Base-by-base conservation (phyloP, 2,797 vertebrate species). In the Falco novaeseelandiae region DNA sequence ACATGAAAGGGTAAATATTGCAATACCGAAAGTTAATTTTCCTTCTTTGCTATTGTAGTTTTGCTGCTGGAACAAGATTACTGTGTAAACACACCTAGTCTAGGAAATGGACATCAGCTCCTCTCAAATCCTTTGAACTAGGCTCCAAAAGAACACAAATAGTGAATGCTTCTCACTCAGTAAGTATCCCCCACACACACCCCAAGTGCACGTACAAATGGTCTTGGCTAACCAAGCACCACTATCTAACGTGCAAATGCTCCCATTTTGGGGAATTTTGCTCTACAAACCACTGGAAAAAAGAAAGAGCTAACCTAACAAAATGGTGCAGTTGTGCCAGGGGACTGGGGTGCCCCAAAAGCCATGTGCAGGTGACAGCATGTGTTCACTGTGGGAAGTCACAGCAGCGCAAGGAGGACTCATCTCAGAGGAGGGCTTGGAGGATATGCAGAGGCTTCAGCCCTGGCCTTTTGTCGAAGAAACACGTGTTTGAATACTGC, bases 401-500 rank as follows among this genome's bases (percentile, higher is more conserved):
- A 65, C 1, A 0, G 21, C 0, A 0, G 46, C 61, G 22, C 1
- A 5, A 89, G 59, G 12, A 86, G 80, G 44, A 51, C 22, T 29
- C 54, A 26, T n/a, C 69, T 29, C 0, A 0, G 65, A 74, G 84
- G 30, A 96, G 49, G 26, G 8, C 34, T 87, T 62, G 85, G n/a
- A 61, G 30, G 48, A 34, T 36, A 70, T 14, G 22, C 59, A 84
- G 72, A 70, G 62, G 27, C 48, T 95, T 79, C 92, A 92, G 59
- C 81, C 54, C 84, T 59, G 42, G 83, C 26, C 48, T 79, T 92
- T 94, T 83, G 83, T 79, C 0, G 3, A 79, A 89, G 91, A 87
- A 95, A 92, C 21, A 96, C 12, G 14, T 95, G 93, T 90, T 96
- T 80, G 88, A 95, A 97, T 96, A 89, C 93, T 96, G 88, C 90